Base-by-base conservation (phyloP, 2,888 invertebrate genomes). In the Pteria penguin region DNA sequence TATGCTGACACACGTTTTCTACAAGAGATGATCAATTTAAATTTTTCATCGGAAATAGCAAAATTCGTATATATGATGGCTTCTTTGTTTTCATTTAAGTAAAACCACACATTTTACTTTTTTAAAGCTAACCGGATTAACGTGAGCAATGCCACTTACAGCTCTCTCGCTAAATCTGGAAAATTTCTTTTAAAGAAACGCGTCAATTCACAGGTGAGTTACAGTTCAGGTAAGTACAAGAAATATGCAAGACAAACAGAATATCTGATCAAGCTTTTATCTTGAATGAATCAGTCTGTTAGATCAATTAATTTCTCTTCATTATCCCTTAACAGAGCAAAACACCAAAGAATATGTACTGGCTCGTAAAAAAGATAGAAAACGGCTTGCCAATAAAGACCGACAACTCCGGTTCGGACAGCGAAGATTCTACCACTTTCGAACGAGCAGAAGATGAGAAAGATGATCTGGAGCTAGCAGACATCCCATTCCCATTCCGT, bases 91-190 rank as follows among this genome's bases (percentile, higher is more conserved):
- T 31, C 29, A 18, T 61, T 31, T 29, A 5, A 22, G 29, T 1
- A 36, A 26, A 4, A 29, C 4, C 18, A 26, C 26, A 52, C 8
- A 29, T 24, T 66, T 8, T 45, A 66, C 14, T 62, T 18, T 61
- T 55, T 65, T 55, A 5, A 55, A 80, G 80, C 77, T 4, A 77
- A 75, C 57, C 63, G 72, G 58, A 80, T 80, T 36, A 73, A 77
- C 29, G 60, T 80, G 5, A 77, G 75, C 33, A 29, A 69, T 27
- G 65, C 60, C 11, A 80, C 80, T 3, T 62, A 73, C 57, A 72
- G 60, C 8, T 54, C 75, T 2, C 57, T 80, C n/a, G 33, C 61
- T 22, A 77, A 75, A 52, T 63, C 72, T 24, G 72, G 77, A 8
- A 68, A 67, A 33, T 80, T 63, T 27, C 14, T 68, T 18, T n/a